A percentile compares a stretch with the other conserved stretches of the same genome.
These are phyloP conservation scores for Lycophotia porphyrea DNA, from an alignment of 2,888 invertebrate genomes.

Conservation along the genomic window DNA sequence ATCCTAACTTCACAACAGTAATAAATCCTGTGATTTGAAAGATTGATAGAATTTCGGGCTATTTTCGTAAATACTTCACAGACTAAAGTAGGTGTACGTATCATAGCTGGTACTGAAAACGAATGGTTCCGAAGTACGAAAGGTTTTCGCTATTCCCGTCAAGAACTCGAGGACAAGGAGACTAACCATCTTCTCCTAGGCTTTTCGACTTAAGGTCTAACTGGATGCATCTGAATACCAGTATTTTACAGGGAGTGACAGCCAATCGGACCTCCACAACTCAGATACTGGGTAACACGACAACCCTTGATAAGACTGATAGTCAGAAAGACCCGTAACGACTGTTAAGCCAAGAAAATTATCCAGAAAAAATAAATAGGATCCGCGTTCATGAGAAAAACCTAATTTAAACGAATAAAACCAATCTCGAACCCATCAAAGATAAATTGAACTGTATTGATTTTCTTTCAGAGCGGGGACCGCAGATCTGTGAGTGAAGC, in stretches of 20 bases:
- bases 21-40: constrained; percentile 24
- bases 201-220: neutral
- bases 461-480: constrained; percentile 29
- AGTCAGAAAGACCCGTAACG: neutral
- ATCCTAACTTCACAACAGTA: neutral
- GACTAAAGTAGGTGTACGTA: neutral
- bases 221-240: neutral
- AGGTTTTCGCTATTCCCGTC: neutral
- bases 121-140: constrained; percentile 9
- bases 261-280: neutral
- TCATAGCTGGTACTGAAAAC: neutral
- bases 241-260: neutral
- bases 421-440: constrained; percentile 32
- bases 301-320: neutral
- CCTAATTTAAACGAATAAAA: constrained; percentile 27
- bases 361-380: constrained; percentile 8
- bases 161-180: neutral
- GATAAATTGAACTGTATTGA: constrained; percentile 43
- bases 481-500: constrained; percentile 30
- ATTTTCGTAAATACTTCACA: constrained; percentile 18
- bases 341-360: neutral
- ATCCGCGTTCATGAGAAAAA: constrained; percentile 18
- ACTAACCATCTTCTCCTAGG: neutral
- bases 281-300: neutral
- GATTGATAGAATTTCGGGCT: neutral